phyloP scores from a whole-genome alignment of 2,113 vertebrate species.

The Dipodomys spectabilis region DNA sequence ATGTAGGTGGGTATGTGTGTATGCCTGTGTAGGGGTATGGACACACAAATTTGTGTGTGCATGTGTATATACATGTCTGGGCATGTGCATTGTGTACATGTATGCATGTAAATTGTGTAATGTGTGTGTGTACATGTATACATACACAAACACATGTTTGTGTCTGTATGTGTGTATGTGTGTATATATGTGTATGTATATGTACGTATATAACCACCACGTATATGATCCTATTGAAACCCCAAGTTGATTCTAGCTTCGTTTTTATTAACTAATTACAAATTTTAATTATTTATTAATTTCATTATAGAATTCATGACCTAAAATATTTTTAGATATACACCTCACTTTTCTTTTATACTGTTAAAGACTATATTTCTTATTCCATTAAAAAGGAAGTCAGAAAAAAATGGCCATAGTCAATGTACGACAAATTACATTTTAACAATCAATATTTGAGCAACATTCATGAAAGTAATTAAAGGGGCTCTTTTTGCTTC shows the following conservation, averaged over 20 bases:
- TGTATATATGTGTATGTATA: background rate
- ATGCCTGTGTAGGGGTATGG: background rate
- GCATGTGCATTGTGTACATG: too few relatives aligned
- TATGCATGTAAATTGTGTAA: background rate
- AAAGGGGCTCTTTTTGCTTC: background rate
- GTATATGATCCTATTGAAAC: background rate
- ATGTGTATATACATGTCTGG: too few relatives aligned
- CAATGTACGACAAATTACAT: constrained; percentile 4
- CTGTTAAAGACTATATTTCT: constrained; percentile 32
- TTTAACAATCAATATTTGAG: constrained; percentile 41
- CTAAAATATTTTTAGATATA: constrained; percentile 31
- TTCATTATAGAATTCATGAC: background rate
- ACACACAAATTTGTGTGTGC: too few relatives aligned
- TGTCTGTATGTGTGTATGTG: background rate
- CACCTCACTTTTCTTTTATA: constrained; percentile 13
- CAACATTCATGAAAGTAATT: background rate
- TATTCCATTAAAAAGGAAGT: constrained; percentile 30
- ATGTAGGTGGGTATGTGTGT: background rate
- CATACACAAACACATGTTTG: background rate
- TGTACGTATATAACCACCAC: background rate
- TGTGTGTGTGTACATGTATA: background rate
- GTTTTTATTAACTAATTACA: constrained; percentile 11
- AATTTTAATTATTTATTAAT: background rate
- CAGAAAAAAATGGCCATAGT: background rate
- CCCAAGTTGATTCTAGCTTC: background rate